A percentile compares a stretch with the other conserved stretches of the same genome.
Conservation (phyloP, 2,113 vertebrate species). For the Sander vitreus region DNA sequence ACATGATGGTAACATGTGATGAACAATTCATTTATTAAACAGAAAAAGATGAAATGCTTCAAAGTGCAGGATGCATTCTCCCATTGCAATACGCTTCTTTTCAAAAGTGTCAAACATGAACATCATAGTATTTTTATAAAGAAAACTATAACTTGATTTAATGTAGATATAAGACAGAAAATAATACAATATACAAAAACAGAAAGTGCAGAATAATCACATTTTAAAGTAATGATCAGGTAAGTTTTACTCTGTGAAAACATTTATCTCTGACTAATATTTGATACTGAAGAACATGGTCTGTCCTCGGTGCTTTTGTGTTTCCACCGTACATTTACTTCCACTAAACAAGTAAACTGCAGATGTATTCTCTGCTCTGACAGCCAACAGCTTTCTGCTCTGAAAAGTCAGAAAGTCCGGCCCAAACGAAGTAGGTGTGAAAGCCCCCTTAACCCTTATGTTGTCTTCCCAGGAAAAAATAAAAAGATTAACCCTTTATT, state of each 20-base stretch:
- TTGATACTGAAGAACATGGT: background rate
- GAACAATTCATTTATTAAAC: conserved; percentile 20
- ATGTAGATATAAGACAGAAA: background rate
- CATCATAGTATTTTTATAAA: background rate
- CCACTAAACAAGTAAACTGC: too few relatives aligned
- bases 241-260: background rate
- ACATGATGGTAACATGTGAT: conserved; percentile 1
- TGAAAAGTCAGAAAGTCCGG: too few relatives aligned
- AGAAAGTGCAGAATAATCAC: background rate
- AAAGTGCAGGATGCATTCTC: conserved; percentile 28
- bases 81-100: background rate
- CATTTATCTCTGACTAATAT: background rate
- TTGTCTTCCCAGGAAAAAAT: too few relatives aligned
- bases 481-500: too few relatives aligned
- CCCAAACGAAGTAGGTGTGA: too few relatives aligned
- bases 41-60: background rate
- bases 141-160: background rate
- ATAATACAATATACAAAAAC: background rate
- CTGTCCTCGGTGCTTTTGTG: background rate
- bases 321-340: background rate
- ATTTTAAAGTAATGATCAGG: background rate
- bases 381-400: too few relatives aligned
- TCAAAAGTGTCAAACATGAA: background rate
- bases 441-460: too few relatives aligned
- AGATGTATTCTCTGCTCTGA: too few relatives aligned